Evolutionary conservation across 2,797 vertebrate genomes (phyloP).

Genomic region (Darevskia nairensis): DNA sequence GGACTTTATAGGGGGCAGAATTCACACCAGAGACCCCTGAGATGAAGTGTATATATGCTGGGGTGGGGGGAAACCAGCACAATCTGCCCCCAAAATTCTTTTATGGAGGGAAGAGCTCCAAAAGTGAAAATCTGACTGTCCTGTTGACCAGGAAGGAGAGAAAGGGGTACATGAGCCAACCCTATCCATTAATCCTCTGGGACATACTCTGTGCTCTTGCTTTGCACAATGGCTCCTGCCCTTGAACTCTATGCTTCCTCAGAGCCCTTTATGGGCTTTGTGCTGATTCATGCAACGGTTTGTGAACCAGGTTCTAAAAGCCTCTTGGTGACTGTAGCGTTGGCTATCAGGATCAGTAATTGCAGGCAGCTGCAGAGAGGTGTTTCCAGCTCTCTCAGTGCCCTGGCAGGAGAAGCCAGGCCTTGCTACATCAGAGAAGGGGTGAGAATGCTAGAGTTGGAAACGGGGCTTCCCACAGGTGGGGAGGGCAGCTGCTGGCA

Average conservation of each 20-base stretch:
- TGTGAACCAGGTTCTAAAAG: no score
- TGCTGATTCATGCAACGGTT: not conserved
- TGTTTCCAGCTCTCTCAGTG: no score
- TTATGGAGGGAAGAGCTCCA: no score
- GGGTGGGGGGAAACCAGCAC: no score
- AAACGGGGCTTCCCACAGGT: not conserved
- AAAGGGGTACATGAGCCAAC: fast-evolving
- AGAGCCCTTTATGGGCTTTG: no score
- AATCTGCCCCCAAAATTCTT: no score
- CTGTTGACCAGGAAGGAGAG: not conserved
- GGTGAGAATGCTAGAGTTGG: not conserved
- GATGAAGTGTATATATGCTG: no score
- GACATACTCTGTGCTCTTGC: not conserved
- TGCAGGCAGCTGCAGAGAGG: not conserved
- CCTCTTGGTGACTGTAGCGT: not conserved
- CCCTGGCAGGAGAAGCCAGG: no score
- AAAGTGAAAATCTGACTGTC: fast-evolving
- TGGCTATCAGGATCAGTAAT: not conserved
- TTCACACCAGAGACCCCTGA: not conserved
- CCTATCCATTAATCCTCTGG: not conserved
- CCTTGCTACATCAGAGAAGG: no score
- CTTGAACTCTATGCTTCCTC: fast-evolving
- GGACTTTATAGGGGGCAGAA: no score
- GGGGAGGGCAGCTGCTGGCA: no score
- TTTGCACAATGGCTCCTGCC: not conserved